Evolutionary conservation across 2,797 vertebrate species (phyloP).

Genomic region (Anabas testudineus): DNA sequence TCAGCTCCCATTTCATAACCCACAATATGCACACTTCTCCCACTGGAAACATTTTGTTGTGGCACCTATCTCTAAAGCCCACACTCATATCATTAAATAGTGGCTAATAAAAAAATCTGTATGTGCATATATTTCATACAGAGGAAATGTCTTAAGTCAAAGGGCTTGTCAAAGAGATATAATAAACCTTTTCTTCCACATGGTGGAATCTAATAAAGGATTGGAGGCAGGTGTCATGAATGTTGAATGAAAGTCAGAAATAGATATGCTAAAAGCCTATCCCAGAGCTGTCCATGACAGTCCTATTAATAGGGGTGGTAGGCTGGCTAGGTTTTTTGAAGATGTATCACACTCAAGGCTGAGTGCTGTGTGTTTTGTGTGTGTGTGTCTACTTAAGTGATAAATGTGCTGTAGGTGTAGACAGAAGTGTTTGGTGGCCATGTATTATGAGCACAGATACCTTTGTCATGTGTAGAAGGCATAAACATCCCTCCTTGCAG

Average conservation of each 20-base stretch:
- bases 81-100: conserved; percentile 29
- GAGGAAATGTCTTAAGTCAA: conserved; percentile 41
- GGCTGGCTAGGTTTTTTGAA: conserved; percentile 50
- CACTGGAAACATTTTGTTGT: conserved; percentile 26
- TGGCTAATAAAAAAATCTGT: conserved; percentile 16
- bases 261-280: conserved; percentile 82
- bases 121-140: conserved; percentile 32
- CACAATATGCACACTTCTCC: conserved; percentile 55
- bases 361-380: conserved; percentile 64
- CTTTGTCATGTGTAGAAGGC: conserved; percentile 61
- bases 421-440: conserved; percentile 35
- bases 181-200: conserved; percentile 25
- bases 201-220: conserved; percentile 63
- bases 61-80: conserved; percentile 28
- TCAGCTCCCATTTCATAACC: conserved; percentile 80
- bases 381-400: conserved; percentile 56
- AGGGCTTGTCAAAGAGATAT: conserved; percentile 48
- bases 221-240: conserved; percentile 77
- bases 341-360: conserved; percentile 61
- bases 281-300: conserved; percentile 68
- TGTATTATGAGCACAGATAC: conserved; percentile 46
- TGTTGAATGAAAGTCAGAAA: conserved; percentile 83
- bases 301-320: conserved; percentile 74
- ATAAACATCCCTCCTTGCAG: conserved; percentile 22
- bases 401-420: conserved; percentile 53